A percentile compares a stretch with the other conserved stretches of the same genome.
phyloP scores from a whole-genome alignment of 2,888 invertebrate genomes.

The Podotricha telesiphe region DNA sequence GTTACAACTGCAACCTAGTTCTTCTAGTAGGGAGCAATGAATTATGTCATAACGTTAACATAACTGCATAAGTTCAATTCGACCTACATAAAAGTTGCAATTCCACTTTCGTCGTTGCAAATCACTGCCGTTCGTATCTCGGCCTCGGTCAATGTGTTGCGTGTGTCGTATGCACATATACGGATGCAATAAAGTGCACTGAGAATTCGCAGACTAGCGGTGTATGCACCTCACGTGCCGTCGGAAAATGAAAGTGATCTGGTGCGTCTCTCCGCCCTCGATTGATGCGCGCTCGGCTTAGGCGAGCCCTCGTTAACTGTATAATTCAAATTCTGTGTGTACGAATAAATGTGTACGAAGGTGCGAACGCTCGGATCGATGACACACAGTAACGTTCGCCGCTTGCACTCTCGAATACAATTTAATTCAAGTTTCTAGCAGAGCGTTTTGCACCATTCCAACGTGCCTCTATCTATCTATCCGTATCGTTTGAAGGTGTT shows the following conservation, averaged over 20 bases:
- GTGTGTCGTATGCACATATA: conserved; percentile 81
- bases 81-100: conserved; percentile 81
- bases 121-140: conserved; percentile 78
- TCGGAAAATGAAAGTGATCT: conserved; percentile 80
- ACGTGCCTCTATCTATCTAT: background rate
- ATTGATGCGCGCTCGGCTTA: conserved; percentile 73
- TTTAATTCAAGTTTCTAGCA: conserved; percentile 49
- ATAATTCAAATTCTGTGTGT: conserved; percentile 77
- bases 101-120: conserved; percentile 83
- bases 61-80: conserved; percentile 69
- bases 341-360: conserved; percentile 51
- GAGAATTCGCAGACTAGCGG: conserved; percentile 78
- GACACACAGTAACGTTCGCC: conserved; percentile 52
- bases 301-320: conserved; percentile 74
- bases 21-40: conserved; percentile 25
- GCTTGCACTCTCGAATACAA: conserved; percentile 53
- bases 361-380: conserved; percentile 59
- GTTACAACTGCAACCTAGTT: conserved; percentile 3
- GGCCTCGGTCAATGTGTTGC: conserved; percentile 82
- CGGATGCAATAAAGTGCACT: conserved; percentile 79
- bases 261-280: conserved; percentile 77
- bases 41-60: conserved; percentile 69
- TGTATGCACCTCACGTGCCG: conserved; percentile 77
- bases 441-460: conserved; percentile 29
- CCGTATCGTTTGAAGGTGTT: conserved; percentile 28